phyloP scores from a whole-genome alignment of 2,113 vertebrate species.

The Excalfactoria chinensis region DNA sequence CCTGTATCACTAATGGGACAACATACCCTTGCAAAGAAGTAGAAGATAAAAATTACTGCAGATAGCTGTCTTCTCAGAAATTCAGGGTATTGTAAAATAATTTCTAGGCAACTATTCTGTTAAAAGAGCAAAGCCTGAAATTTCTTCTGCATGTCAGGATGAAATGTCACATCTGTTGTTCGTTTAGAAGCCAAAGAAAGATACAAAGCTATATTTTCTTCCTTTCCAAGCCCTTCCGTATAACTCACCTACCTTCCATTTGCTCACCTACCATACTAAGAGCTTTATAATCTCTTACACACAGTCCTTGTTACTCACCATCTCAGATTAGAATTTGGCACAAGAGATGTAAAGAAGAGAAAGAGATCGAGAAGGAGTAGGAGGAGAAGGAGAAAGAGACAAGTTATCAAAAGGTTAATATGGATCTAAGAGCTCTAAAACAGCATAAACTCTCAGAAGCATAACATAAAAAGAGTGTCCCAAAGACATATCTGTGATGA shows the following conservation, averaged over 20 bases:
- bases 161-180: conserved; percentile 57
- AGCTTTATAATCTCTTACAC: neutral
- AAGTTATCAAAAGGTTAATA: neutral
- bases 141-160: conserved; percentile 32
- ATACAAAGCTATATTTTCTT: neutral
- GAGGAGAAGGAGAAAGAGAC: neutral
- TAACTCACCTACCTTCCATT: too few species aligned
- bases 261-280: neutral
- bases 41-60: neutral
- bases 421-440: neutral
- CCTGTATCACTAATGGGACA: neutral
- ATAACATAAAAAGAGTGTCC: neutral
- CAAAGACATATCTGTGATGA: neutral
- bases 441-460: neutral
- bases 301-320: neutral
- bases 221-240: neutral
- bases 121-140: conserved; percentile 40
- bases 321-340: neutral
- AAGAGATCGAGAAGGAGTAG: neutral
- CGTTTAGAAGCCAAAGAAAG: conserved; percentile 19
- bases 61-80: neutral
- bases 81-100: neutral
- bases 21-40: neutral
- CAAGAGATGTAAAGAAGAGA: neutral
- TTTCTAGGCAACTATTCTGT: neutral